Evolutionary conservation across 2,113 vertebrate species (phyloP), one percentile per base, ranked within the genome.

Genomic region (Tetrao urogallus): DNA sequence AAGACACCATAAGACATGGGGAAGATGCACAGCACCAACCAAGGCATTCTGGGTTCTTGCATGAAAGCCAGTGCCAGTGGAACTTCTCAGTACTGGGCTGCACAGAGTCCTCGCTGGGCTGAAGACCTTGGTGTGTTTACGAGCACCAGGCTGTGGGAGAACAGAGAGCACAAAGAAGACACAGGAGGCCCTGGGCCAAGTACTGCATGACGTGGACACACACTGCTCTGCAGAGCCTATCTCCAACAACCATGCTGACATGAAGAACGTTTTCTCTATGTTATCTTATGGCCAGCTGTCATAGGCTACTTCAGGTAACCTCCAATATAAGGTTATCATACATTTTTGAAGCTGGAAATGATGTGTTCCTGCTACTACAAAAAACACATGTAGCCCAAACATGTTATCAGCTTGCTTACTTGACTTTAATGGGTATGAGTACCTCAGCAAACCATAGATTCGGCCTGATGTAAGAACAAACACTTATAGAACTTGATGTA

Each of bases 191-290:
- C n/a, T 71, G 10, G 38, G n/a, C 38, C 45, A 34, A n/a, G 45
- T 11, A 28, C 38, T 34, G n/a, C 28, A 25, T 20, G 11, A 24
- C 27, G n/a, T 0, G 1, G 27, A 13, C 2, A 1, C 10, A 15
- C 32, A 67, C 38, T 34, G 24, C 82, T 54, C 38, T 52, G 10
- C 8, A 2, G 15, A 10, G 60, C 34, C 24, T 19, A 32, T 8
- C 24, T 69, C 60, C 42, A 88, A 61, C 10, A 56, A 61, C 21
- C 52, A 25, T 48, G 43, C 43, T 24, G 61, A n/a, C 47, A 43
- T 48, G 61, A 63, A 56, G 42, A 61, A 9, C 54, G 21, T 47
- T 88, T 88, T 87, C 67, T 34, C 14, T 65, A 6, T 5, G 32
- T 38, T 60, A 57, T 25, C 24, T 79, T 61, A 61, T 6, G 58